phyloP scores from a whole-genome alignment of 2,888 invertebrate genomes.

The Andrena hattorfiana region DNA sequence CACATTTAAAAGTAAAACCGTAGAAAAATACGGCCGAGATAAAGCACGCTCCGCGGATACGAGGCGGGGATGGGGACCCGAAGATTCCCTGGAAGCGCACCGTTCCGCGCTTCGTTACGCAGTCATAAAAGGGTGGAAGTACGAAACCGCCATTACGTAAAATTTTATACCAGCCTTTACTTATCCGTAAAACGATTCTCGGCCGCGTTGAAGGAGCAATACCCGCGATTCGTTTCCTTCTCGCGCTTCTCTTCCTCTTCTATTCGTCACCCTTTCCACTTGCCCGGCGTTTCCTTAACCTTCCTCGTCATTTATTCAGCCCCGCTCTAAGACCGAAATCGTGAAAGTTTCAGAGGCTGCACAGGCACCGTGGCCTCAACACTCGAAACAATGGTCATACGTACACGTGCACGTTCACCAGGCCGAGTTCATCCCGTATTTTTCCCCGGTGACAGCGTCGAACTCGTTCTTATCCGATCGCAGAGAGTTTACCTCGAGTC shows the following conservation, averaged over 20 bases:
- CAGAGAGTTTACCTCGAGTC: constrained; percentile 65
- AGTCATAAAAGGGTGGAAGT: constrained; percentile 27
- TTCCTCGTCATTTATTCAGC: constrained; percentile 54
- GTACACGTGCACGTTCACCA: not conserved
- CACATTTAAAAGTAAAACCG: constrained; percentile 42
- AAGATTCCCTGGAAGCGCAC: not conserved
- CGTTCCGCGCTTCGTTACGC: constrained; percentile 40
- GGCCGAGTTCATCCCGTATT: constrained; percentile 72
- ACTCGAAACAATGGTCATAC: constrained; percentile 35
- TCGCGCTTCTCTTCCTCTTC: not conserved
- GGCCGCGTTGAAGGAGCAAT: constrained; percentile 9
- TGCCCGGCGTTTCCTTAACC: not conserved
- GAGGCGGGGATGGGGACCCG: constrained; percentile 20
- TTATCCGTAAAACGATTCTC: constrained; percentile 40
- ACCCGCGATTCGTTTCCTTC: constrained; percentile 21
- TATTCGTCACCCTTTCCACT: not conserved
- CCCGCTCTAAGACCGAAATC: constrained; percentile 30
- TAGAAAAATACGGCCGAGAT: constrained; percentile 47
- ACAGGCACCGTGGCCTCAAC: not conserved
- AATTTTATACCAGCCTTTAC: constrained; percentile 43
- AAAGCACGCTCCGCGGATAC: not conserved
- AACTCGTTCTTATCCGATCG: constrained; percentile 77
- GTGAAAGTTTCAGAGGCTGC: constrained; percentile 48
- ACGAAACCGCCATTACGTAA: constrained; percentile 39
- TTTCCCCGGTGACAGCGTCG: constrained; percentile 73